phyloP scores from a whole-genome alignment of 2,888 invertebrate genomes.

The Rotaria macrura region DNA sequence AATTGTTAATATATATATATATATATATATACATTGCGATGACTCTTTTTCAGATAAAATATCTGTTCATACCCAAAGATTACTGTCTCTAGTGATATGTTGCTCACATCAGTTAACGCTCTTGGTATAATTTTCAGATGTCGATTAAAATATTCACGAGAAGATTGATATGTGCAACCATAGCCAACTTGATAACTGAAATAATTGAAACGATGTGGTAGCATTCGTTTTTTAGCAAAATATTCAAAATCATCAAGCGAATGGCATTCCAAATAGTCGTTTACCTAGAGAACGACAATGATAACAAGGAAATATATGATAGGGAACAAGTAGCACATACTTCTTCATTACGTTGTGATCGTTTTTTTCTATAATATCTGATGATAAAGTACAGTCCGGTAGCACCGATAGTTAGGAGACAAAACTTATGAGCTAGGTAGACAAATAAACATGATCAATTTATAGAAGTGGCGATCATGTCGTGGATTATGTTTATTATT shows the following conservation, averaged over 20 bases:
- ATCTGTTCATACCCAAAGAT: neutral
- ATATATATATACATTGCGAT: neutral
- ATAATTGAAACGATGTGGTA: neutral
- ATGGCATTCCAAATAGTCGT: neutral
- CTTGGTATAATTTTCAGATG: neutral
- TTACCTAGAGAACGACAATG: neutral
- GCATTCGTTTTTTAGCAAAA: neutral
- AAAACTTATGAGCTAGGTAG: neutral
- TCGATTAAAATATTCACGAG: neutral
- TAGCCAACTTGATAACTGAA: neutral
- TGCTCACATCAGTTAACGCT: neutral
- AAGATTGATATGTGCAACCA: neutral
- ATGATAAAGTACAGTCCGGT: neutral
- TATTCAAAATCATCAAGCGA: neutral
- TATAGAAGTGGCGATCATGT: neutral
- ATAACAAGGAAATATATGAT: neutral
- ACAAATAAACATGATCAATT: neutral
- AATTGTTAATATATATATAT: no score
- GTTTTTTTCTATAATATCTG: neutral
- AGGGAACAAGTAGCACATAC: neutral
- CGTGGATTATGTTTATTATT: neutral
- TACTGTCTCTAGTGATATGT: neutral
- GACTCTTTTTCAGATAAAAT: neutral
- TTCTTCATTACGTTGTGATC: neutral
- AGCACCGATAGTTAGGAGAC: neutral